Percentiles rank a stretch among this genome's conserved stretches.
Conservation (phyloP, 2,888 invertebrate species). For the Drosophila anomalata region DNA sequence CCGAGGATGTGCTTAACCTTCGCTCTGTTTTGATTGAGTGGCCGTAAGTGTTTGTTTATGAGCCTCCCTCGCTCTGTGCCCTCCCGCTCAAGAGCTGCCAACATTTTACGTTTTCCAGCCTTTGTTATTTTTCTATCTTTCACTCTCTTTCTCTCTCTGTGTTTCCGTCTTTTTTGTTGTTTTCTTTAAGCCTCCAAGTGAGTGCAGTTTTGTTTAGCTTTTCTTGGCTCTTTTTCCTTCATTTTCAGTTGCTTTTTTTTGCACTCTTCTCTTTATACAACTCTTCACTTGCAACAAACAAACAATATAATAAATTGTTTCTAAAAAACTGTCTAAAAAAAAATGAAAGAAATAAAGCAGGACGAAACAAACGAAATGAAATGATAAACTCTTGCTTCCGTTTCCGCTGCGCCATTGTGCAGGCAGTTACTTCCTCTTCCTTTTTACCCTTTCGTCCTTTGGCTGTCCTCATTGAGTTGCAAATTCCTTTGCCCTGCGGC, state of each 20-base stretch:
- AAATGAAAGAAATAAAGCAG: slow-evolving; percentile 13
- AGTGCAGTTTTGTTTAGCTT: slow-evolving; percentile 42
- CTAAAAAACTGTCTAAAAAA: slow-evolving; percentile 38
- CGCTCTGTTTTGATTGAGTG: slow-evolving; percentile 77
- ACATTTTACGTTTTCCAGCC: slow-evolving; percentile 25
- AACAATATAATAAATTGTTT: slow-evolving; percentile 24
- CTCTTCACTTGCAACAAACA: slow-evolving; percentile 39
- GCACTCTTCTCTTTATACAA: slow-evolving; percentile 38
- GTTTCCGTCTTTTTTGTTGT: slow-evolving; percentile 3
- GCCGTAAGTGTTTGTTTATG: slow-evolving; percentile 70
- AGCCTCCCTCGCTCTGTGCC: slow-evolving; percentile 18
- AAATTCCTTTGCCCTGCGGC: slow-evolving; percentile 41
- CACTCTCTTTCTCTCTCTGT: slow-evolving; percentile 12
- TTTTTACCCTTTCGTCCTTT: not conserved
- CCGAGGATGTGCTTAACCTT: slow-evolving; percentile 76
- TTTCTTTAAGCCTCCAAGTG: slow-evolving; percentile 23
- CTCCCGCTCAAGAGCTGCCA: slow-evolving; percentile 13
- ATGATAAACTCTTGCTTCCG: slow-evolving; percentile 73
- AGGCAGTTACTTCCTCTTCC: slow-evolving; percentile 49
- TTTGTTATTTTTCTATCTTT: slow-evolving; percentile 13
- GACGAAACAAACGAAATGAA: slow-evolving; percentile 35
- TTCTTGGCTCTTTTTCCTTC: slow-evolving; percentile 27
- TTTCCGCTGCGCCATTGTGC: slow-evolving; percentile 79
- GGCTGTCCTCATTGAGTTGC: slow-evolving; percentile 40
- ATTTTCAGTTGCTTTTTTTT: slow-evolving; percentile 51